These are phyloP conservation scores for Cosmia trapezina DNA, from an alignment of 2,888 invertebrate species.

Conservation along the genomic window DNA sequence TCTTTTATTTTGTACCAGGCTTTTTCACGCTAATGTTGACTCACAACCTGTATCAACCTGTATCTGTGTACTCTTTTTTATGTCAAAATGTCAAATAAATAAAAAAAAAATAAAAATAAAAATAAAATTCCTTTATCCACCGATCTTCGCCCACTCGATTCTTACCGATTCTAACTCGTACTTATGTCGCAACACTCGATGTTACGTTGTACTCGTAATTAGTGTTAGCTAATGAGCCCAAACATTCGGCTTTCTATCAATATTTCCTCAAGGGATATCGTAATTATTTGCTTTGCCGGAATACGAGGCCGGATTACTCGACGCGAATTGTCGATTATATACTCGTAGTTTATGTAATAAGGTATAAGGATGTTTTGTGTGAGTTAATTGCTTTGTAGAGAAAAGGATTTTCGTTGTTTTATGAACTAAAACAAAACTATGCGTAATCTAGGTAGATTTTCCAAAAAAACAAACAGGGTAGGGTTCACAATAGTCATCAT, in stretches of 20 bases:
- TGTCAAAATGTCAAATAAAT: no score
- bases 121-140: no score
- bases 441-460: no score
- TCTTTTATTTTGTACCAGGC: no score
- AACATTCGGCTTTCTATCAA: slow-evolving; percentile 66
- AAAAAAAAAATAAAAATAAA: no score
- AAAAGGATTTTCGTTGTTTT: no score
- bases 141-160: neutral
- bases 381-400: neutral
- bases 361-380: slow-evolving; percentile 22
- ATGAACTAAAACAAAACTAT: no score
- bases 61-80: no score
- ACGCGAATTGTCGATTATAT: slow-evolving; percentile 5
- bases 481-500: no score
- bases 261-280: slow-evolving; percentile 61
- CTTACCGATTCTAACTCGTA: neutral
- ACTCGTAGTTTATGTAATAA: slow-evolving; percentile 26
- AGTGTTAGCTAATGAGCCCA: slow-evolving; percentile 51
- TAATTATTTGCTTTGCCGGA: slow-evolving; percentile 63
- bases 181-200: slow-evolving; percentile 28
- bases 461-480: no score
- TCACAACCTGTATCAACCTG: no score
- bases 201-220: slow-evolving; percentile 36
- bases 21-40: no score
- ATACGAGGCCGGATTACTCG: slow-evolving; percentile 31